A percentile compares a stretch with the other conserved stretches of the same genome.
phyloP scores from a whole-genome alignment of 2,113 vertebrate genomes.

The Pachypanchax playfairii region DNA sequence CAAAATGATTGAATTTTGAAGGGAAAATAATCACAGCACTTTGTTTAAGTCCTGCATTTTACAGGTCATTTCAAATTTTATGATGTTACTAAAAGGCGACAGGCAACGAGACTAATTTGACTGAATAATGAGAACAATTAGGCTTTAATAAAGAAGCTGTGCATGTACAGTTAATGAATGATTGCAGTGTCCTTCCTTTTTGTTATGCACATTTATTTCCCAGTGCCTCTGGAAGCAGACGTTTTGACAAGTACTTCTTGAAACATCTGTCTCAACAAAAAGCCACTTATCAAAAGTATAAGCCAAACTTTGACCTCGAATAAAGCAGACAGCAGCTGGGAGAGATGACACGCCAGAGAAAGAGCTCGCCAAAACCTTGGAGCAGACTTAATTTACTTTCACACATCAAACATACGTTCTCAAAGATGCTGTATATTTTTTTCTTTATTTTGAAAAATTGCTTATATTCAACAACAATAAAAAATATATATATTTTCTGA shows the following conservation, averaged over 20 bases:
- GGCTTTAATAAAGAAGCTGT: constrained; percentile 45
- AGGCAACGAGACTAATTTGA: constrained; percentile 59
- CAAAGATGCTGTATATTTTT: not conserved
- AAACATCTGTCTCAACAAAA: constrained; percentile 61
- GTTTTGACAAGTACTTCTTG: constrained; percentile 55
- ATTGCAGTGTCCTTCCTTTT: constrained; percentile 38
- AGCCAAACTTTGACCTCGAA: constrained; percentile 51
- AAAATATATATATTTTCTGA: not conserved
- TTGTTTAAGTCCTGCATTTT: constrained; percentile 44
- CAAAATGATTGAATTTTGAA: constrained; percentile 43
- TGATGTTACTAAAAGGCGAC: constrained; percentile 59
- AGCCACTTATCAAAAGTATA: constrained; percentile 46
- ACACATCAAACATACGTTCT: constrained; percentile 25
- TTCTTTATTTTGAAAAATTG: constrained; percentile 1
- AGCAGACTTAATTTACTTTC: constrained; percentile 16
- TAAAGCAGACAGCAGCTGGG: constrained; percentile 23
- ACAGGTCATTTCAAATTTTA: constrained; percentile 63
- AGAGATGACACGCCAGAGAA: constrained; percentile 8
- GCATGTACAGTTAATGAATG: constrained; percentile 37
- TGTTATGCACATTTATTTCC: constrained; percentile 59
- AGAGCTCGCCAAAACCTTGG: not conserved
- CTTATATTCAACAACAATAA: not conserved
- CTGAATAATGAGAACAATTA: constrained; percentile 65
- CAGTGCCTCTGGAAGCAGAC: constrained; percentile 34
- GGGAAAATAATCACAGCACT: constrained; percentile 43